phyloP scores from a whole-genome alignment of 2,797 vertebrate genomes.

The Staurois parvus region DNA sequence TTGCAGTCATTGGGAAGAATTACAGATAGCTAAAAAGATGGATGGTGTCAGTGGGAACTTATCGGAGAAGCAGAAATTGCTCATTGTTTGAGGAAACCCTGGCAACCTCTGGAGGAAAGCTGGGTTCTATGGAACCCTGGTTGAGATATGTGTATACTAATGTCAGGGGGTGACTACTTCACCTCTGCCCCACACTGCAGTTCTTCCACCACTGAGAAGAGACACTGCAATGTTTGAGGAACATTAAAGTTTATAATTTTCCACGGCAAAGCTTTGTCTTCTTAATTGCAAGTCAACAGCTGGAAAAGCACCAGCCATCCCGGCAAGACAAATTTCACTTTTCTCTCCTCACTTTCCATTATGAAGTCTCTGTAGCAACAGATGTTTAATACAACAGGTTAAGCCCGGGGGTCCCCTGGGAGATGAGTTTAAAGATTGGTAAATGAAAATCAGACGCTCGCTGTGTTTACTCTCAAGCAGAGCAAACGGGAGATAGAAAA shows the following conservation, averaged over 20 bases:
- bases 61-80: too few relatives aligned
- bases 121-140: too few relatives aligned
- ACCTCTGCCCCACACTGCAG: too few relatives aligned
- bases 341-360: constrained; percentile 32
- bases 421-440: constrained; percentile 49
- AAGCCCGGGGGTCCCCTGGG: constrained; percentile 57
- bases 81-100: too few relatives aligned
- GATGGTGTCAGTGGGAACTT: too few relatives aligned
- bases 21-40: too few relatives aligned
- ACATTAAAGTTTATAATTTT: neutral
- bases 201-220: neutral
- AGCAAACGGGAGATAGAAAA: neutral
- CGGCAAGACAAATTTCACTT: constrained; percentile 24
- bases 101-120: too few relatives aligned
- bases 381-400: constrained; percentile 60
- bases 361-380: constrained; percentile 50
- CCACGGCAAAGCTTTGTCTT: constrained; percentile 37
- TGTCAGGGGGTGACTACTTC: too few relatives aligned
- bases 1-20: too few relatives aligned
- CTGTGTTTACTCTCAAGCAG: constrained; percentile 47
- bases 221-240: neutral
- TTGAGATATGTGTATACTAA: too few relatives aligned
- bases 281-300: constrained; percentile 57
- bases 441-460: constrained; percentile 53
- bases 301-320: constrained; percentile 43